These are phyloP conservation scores for Emydocephalus ijimae DNA, from an alignment of 2,113 vertebrate species.

Conservation along the genomic window DNA sequence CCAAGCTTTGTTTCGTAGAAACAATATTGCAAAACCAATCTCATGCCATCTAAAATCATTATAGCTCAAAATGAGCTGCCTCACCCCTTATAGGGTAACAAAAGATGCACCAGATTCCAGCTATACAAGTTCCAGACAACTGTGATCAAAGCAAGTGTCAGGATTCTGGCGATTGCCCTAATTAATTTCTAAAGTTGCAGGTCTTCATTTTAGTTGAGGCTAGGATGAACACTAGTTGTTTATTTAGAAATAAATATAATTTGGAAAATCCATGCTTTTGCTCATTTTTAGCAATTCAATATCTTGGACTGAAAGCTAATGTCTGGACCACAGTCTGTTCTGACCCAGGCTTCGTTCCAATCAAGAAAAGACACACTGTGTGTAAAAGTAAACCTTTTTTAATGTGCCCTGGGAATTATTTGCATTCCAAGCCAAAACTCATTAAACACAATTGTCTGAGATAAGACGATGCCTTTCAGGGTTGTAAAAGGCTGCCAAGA, in stretches of 20 bases:
- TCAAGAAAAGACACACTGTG: too few relatives aligned
- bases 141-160: background rate
- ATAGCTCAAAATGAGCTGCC: background rate
- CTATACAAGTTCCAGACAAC: background rate
- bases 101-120: background rate
- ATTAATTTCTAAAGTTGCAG: background rate
- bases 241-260: background rate
- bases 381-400: too few relatives aligned
- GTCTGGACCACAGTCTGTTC: background rate
- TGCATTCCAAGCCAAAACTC: too few relatives aligned
- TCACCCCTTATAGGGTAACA: background rate
- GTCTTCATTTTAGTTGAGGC: background rate
- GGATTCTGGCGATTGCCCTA: too few relatives aligned
- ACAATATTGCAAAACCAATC: background rate
- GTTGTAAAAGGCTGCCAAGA: too few relatives aligned
- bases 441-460: too few relatives aligned
- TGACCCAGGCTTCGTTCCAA: too few relatives aligned
- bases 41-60: background rate
- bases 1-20: background rate
- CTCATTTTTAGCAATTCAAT: background rate
- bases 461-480: too few relatives aligned
- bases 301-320: background rate
- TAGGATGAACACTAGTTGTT: background rate
- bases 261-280: background rate
- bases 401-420: too few relatives aligned